Conservation (phyloP, 2,113 vertebrate genomes). For the Saguinus imperator region DNA sequence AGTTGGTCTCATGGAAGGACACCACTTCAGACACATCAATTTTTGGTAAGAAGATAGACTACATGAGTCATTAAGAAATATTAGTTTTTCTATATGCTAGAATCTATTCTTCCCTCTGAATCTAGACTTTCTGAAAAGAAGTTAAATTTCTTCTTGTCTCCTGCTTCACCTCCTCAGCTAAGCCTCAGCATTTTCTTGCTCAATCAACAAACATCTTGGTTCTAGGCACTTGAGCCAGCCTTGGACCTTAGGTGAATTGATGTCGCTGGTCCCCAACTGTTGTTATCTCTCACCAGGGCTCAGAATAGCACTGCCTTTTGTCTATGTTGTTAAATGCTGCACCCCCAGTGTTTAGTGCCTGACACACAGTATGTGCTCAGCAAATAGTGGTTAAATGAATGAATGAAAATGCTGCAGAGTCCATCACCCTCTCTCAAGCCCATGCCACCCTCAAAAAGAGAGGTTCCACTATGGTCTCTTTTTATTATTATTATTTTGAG, state of each 20-base stretch:
- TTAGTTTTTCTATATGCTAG: background rate
- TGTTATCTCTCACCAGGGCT: background rate
- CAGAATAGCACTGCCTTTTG: background rate
- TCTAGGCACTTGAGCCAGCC: background rate
- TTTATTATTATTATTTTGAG: no score
- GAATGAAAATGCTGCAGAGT: background rate
- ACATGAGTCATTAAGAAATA: background rate
- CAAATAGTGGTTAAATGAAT: background rate
- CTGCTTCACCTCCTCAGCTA: background rate
- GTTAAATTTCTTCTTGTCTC: background rate
- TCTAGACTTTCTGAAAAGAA: background rate
- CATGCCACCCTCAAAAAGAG: background rate
- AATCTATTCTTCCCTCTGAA: background rate
- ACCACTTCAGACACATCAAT: background rate
- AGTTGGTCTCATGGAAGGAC: background rate
- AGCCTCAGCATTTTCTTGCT: background rate
- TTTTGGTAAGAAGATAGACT: background rate
- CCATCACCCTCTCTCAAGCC: background rate
- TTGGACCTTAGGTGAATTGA: background rate
- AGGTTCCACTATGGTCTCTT: background rate
- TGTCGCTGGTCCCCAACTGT: background rate
- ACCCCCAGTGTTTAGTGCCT: background rate
- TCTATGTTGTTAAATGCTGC: background rate
- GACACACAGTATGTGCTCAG: background rate
- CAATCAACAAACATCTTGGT: background rate